phyloP scores from a whole-genome alignment of 2,113 vertebrate species.

The Perca schrenkii region DNA sequence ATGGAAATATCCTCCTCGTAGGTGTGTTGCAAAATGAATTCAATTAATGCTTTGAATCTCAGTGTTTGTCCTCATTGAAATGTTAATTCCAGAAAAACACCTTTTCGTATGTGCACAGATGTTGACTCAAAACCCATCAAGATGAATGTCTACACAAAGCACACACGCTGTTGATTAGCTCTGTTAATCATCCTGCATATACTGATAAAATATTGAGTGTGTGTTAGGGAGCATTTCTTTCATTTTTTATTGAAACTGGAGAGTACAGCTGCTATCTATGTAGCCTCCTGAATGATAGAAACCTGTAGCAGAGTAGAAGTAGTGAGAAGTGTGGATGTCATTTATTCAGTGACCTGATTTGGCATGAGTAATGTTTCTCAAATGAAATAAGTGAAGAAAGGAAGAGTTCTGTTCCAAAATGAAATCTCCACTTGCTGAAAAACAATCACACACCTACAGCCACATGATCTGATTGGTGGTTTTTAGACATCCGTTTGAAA shows the following conservation, averaged over 20 bases:
- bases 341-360: conserved; percentile 46
- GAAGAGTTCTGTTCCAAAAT: conserved; percentile 49
- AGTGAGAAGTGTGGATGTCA: conserved; percentile 54
- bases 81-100: not conserved
- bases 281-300: conserved; percentile 58
- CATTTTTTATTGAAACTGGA: conserved; percentile 6
- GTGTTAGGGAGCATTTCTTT: not conserved
- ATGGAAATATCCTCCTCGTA: too few relatives aligned
- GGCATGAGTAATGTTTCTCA: conserved; percentile 10
- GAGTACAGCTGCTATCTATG: conserved; percentile 50
- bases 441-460: conserved; percentile 45
- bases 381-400: not conserved
- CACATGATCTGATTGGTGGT: conserved; percentile 18
- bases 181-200: not conserved
- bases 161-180: not conserved
- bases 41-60: not conserved
- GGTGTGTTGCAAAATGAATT: not conserved
- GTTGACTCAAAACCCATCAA: not conserved
- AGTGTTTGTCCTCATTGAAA: not conserved
- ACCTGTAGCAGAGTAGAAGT: conserved; percentile 64
- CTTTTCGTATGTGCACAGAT: too few relatives aligned
- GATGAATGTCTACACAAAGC: not conserved
- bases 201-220: not conserved
- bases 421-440: conserved; percentile 52
- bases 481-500: conserved; percentile 43